Evolutionary conservation across 2,888 invertebrate species (phyloP), one percentile per base, ranked within the genome.

Genomic region (Ptychoptera albimana): DNA sequence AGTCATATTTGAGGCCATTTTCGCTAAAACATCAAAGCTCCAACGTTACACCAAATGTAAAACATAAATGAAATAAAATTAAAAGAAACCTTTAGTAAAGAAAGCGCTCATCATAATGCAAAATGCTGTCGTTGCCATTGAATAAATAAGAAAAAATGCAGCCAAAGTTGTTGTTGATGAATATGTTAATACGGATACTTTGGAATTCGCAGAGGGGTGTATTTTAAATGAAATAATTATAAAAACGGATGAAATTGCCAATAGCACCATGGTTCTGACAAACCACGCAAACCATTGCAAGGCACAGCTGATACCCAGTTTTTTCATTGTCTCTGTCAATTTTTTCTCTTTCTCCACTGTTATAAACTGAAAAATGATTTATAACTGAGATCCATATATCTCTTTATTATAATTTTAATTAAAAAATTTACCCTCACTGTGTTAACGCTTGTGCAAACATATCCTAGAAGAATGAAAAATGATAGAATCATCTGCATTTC

Each of bases 221-320:
- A 74, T 72, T 69, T 77, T 79, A 51, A 79, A 57, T 41, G 80
- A 55, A 2, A 74, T 50, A 1, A 73, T 66, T 16, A 81, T 72
- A 1, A 76, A 52, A 12, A 69, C 51, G 1, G 77, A 67, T 0
- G 80, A 73, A 35, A 83, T 57, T 1, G 77, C 52, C 44, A 83
- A 68, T 56, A 79, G 78, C 5, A 80, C 51, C 50, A 86, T 75
- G 45, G 81, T 79, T 57, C 86, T 84, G 38, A 78, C 67, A 60
- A 86, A 88, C 86, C 89, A 89, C 2, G 87, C 85, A 0, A 73
- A 60, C 88, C 91, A 91, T 55, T 89, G 82, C 50, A 88, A 64
- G 80, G 83, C 86, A 43, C 79, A 79, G 31, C 77, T 73, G 29
- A 92, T 64, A 2, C 92, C 92, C 82, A 89, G 88, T 65, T 91